These are phyloP conservation scores for Brachionus manjavacas DNA, from an alignment of 1,140 invertebrate genomes.

Conservation along the genomic window DNA sequence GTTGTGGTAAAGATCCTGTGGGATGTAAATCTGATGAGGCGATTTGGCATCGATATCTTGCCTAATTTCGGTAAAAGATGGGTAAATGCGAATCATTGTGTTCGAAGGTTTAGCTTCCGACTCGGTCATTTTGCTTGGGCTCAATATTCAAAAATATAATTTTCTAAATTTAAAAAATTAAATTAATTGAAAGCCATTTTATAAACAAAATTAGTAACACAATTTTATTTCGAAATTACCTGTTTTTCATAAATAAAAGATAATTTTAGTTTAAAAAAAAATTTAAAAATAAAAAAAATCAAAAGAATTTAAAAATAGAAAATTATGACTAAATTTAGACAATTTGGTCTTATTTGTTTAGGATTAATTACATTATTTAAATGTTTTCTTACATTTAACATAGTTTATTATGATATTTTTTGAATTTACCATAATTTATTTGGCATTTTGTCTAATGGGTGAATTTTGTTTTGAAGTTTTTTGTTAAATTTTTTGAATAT, in stretches of 20 bases:
- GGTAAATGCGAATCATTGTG: conserved; percentile 20
- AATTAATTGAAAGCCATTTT: neutral
- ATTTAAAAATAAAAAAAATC: neutral
- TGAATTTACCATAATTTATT: neutral
- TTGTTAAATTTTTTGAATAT: neutral
- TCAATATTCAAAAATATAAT: neutral
- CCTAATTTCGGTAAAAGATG: conserved; percentile 24
- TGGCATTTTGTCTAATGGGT: neutral
- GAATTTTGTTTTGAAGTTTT: neutral
- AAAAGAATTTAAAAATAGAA: neutral
- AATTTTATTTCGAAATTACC: neutral
- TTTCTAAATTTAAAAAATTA: neutral
- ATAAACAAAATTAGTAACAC: neutral
- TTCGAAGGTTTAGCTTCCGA: neutral
- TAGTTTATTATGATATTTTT: too few relatives aligned
- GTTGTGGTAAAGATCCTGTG: conserved; percentile 13
- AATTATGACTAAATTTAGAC: neutral
- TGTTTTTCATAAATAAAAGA: neutral
- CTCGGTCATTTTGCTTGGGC: neutral
- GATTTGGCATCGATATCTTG: conserved; percentile 3
- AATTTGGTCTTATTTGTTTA: too few relatives aligned
- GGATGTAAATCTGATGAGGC: conserved; percentile 11
- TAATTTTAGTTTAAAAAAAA: neutral
- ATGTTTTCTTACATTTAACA: too few relatives aligned
- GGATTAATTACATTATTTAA: too few relatives aligned